A percentile compares a stretch with the other conserved stretches of the same genome.
Conservation (phyloP, 1,140 invertebrate species). For the Drosophila ambigua region DNA sequence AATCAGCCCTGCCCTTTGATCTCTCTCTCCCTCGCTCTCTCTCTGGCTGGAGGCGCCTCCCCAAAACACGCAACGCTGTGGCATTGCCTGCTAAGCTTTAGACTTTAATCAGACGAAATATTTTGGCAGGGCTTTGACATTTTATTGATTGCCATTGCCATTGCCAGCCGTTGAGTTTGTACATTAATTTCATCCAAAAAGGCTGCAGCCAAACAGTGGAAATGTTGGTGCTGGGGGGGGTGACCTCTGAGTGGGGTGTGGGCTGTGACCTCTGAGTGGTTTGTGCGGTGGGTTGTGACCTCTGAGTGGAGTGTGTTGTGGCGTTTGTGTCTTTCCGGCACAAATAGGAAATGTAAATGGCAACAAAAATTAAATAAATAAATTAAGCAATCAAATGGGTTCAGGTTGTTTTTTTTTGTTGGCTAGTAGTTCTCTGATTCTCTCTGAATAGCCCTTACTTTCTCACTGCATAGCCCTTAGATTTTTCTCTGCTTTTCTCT, state of each 20-base stretch:
- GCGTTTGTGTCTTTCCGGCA: background rate
- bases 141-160: slow-evolving; percentile 72
- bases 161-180: slow-evolving; percentile 43
- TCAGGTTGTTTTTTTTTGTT: background rate
- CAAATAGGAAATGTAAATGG: background rate
- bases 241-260: no score
- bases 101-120: slow-evolving; percentile 62
- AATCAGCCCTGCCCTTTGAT: slow-evolving; percentile 42
- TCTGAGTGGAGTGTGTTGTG: no score
- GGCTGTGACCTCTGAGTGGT: no score
- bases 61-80: slow-evolving; percentile 2
- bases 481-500: no score
- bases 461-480: no score
- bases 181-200: no score
- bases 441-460: no score
- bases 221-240: no score
- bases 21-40: slow-evolving; percentile 1
- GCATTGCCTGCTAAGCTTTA: slow-evolving; percentile 15
- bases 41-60: background rate
- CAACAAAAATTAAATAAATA: slow-evolving; percentile 8
- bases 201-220: no score
- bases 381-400: slow-evolving; percentile 24
- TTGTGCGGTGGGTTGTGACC: no score
- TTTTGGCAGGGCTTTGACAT: slow-evolving; percentile 48
- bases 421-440: no score